phyloP scores from a whole-genome alignment of 2,888 invertebrate genomes.

The Drosophila anceps region DNA sequence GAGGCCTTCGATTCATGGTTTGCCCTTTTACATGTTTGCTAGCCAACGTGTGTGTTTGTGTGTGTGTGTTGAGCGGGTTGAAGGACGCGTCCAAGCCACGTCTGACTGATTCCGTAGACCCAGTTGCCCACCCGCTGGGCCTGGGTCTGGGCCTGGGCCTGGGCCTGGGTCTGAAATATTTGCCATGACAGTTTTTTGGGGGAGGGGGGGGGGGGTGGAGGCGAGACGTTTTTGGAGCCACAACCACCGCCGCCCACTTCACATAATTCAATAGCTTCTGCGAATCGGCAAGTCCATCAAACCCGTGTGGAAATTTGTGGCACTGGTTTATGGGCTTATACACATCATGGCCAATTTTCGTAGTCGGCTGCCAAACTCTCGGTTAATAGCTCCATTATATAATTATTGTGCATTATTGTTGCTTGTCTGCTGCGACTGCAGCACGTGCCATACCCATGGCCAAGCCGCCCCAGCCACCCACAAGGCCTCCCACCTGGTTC shows the following conservation, averaged over 20 bases:
- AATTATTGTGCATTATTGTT: conserved; percentile 73
- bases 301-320: conserved; percentile 61
- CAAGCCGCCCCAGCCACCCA: background rate
- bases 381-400: conserved; percentile 76
- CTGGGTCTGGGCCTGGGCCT: conserved; percentile 9
- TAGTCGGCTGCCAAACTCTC: conserved; percentile 30
- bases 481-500: background rate
- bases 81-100: conserved; percentile 56
- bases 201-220: background rate
- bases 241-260: conserved; percentile 11
- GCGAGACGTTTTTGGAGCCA: conserved; percentile 7
- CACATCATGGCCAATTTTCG: conserved; percentile 61
- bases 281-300: conserved; percentile 73
- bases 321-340: conserved; percentile 60
- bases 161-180: conserved; percentile 41
- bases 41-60: conserved; percentile 10
- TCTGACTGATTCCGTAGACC: conserved; percentile 55
- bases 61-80: conserved; percentile 40
- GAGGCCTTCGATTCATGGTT: conserved; percentile 55
- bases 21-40: conserved; percentile 49
- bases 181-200: conserved; percentile 64
- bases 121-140: conserved; percentile 7
- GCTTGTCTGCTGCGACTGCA: conserved; percentile 45
- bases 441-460: conserved; percentile 14
- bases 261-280: conserved; percentile 52